These are phyloP conservation scores for Julus scandinavius DNA, from an alignment of 2,888 invertebrate genomes.

Conservation along the genomic window DNA sequence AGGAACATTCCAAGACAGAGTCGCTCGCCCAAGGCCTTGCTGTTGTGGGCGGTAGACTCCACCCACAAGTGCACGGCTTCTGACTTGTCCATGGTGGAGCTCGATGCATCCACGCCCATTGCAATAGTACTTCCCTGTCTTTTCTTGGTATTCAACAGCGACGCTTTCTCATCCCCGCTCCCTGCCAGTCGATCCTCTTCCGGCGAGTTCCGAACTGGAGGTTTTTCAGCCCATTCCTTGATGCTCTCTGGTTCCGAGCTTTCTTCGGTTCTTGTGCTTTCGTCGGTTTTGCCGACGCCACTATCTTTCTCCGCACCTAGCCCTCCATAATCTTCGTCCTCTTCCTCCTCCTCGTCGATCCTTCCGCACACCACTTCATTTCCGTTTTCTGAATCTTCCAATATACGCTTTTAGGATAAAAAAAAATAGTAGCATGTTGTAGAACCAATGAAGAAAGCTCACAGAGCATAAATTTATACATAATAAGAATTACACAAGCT, in stretches of 20 bases:
- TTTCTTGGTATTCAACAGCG: not conserved
- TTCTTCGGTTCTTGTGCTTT: slow-evolving; percentile 65
- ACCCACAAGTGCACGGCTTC: slow-evolving; percentile 60
- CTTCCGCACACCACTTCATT: slow-evolving; percentile 30
- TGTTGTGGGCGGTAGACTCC: slow-evolving; percentile 49
- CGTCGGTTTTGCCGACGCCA: slow-evolving; percentile 65
- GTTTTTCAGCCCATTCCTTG: not conserved
- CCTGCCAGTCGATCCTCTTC: not conserved
- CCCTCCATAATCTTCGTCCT: slow-evolving; percentile 46
- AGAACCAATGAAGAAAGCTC: not conserved
- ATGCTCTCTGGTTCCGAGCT: slow-evolving; percentile 50
- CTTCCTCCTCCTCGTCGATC: slow-evolving; percentile 52
- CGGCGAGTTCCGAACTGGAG: not conserved
- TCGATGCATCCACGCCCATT: not conserved
- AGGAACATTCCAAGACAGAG: slow-evolving; percentile 55
- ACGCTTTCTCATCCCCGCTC: not conserved
- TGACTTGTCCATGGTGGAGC: slow-evolving; percentile 58
- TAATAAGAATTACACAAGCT: too few relatives aligned
- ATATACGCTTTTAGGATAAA: slow-evolving; percentile 13
- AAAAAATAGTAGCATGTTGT: not conserved
- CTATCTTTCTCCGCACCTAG: slow-evolving; percentile 65
- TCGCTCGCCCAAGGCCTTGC: slow-evolving; percentile 62
- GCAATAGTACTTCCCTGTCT: not conserved
- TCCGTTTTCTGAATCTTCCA: slow-evolving; percentile 53
- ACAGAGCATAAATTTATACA: too few relatives aligned